Percentiles rank a stretch among this genome's conserved stretches.
These are phyloP conservation scores for Leptopilina clavipes DNA, from an alignment of 1,140 invertebrate species.

Conservation along the genomic window DNA sequence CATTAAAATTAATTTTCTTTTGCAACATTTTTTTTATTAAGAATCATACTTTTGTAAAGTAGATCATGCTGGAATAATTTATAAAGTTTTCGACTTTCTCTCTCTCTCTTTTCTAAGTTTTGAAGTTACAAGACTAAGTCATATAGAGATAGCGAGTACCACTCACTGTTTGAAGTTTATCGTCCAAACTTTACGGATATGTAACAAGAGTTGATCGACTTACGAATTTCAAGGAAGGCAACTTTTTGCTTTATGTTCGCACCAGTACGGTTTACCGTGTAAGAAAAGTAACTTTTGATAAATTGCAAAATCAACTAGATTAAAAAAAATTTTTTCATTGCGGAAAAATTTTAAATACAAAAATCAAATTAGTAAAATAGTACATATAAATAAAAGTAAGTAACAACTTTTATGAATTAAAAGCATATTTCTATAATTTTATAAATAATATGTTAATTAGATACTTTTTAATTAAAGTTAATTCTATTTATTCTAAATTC, in stretches of 20 bases:
- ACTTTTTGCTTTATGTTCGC: not conserved
- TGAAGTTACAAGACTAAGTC: slow-evolving; percentile 29
- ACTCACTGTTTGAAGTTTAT: slow-evolving; percentile 24
- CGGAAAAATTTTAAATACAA: not conserved
- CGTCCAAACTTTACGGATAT: slow-evolving; percentile 24
- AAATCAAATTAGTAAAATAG: no score
- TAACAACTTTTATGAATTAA: no score
- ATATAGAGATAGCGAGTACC: slow-evolving; percentile 3
- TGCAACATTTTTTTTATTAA: slow-evolving; percentile 4
- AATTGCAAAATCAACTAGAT: not conserved
- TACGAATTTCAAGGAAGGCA: not conserved
- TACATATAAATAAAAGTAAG: no score
- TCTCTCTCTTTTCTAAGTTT: not conserved
- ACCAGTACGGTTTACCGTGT: not conserved
- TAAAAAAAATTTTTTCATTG: not conserved
- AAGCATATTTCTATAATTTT: no score
- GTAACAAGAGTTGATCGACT: slow-evolving; percentile 29
- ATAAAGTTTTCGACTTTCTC: slow-evolving; percentile 12
- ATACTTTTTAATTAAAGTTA: no score
- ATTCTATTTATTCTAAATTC: no score
- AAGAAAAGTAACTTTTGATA: not conserved
- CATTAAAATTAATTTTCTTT: not conserved
- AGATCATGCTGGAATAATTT: slow-evolving; percentile 18
- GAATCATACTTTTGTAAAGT: not conserved
- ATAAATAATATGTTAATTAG: no score